phyloP scores from a whole-genome alignment of 2,797 vertebrate species.

The Melanotaenia nigrans region DNA sequence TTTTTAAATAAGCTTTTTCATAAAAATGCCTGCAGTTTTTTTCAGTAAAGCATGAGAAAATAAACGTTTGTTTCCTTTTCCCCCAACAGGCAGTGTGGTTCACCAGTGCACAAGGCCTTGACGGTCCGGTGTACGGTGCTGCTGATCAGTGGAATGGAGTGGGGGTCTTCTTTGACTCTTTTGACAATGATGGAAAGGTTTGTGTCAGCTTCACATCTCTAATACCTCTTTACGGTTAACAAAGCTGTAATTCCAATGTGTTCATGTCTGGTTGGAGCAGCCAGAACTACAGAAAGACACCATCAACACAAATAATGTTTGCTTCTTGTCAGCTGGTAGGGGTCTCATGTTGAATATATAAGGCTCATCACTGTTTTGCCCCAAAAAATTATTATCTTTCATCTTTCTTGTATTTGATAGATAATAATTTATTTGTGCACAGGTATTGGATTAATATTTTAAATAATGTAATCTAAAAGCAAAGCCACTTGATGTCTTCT shows the following conservation, averaged over 20 bases:
- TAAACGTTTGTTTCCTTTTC: not conserved
- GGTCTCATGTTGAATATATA: not conserved
- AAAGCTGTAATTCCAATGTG: not conserved
- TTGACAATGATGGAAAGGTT: conserved; percentile 99
- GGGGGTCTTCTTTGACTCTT: conserved; percentile 97
- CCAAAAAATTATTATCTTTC: not conserved
- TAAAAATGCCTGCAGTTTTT: not conserved
- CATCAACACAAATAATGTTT: not conserved
- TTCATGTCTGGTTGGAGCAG: too few species aligned
- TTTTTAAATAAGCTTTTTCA: not conserved
- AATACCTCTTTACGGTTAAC: not conserved
- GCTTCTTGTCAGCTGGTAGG: not conserved
- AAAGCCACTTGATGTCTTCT: conserved; percentile 29
- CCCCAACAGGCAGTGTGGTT: conserved; percentile 92
- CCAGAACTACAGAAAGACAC: too few species aligned
- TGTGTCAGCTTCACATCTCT: conserved; percentile 24
- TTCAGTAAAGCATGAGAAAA: not conserved
- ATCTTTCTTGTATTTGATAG: not conserved
- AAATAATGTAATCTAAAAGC: conserved; percentile 35
- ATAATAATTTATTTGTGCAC: conserved; percentile 15
- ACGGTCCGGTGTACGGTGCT: conserved; percentile 94
- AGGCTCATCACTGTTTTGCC: not conserved
- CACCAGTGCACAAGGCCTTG: conserved; percentile 88
- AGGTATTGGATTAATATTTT: conserved; percentile 37
- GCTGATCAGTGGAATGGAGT: conserved; percentile 94